Evolutionary conservation across 2,113 vertebrate species (phyloP).

Genomic region (Dinomys branickii): DNA sequence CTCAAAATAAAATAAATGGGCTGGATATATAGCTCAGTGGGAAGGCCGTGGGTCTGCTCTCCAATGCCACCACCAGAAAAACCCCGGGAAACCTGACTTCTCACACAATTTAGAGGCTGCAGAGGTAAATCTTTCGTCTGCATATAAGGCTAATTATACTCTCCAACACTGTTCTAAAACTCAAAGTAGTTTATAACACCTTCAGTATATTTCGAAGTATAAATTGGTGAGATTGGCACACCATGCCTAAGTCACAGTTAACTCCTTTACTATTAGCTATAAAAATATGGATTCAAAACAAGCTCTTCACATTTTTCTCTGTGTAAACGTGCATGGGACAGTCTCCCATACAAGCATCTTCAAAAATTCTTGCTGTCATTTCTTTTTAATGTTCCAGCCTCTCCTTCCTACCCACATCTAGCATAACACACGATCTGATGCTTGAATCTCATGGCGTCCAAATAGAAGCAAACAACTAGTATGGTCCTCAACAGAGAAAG

Average conservation of each 20-base stretch:
- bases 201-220: neutral
- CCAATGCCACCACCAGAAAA: neutral
- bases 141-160: neutral
- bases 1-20: neutral
- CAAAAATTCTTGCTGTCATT: slow-evolving; percentile 13
- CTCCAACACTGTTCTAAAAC: neutral
- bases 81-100: neutral
- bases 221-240: neutral
- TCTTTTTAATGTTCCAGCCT: neutral
- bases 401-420: neutral
- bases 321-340: neutral
- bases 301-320: neutral
- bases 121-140: neutral
- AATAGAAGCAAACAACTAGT: neutral
- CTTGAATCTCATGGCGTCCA: neutral
- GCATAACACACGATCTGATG: neutral
- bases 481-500: neutral
- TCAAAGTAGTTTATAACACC: neutral
- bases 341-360: neutral
- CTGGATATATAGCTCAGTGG: neutral
- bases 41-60: neutral
- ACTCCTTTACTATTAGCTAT: neutral
- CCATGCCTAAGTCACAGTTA: neutral
- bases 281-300: slow-evolving; percentile 29
- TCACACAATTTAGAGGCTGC: neutral